Percentiles rank a stretch among this genome's conserved stretches.
These are phyloP conservation scores for Cygnus olor DNA, from an alignment of 2,797 vertebrate genomes.

Conservation along the genomic window DNA sequence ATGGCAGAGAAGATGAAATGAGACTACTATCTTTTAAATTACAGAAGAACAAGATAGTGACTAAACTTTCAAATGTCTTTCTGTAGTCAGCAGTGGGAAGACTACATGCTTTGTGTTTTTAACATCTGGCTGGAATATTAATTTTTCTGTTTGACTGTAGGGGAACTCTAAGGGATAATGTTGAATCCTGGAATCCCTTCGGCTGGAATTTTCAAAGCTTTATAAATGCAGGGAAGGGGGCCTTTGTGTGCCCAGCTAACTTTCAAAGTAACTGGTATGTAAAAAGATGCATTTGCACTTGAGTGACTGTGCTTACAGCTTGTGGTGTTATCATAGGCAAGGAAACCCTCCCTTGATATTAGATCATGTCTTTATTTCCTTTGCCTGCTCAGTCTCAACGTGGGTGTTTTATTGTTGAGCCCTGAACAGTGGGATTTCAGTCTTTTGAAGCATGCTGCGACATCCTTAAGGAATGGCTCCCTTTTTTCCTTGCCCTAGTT, in stretches of 20 bases:
- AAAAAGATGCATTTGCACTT: background rate
- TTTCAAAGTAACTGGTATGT: background rate
- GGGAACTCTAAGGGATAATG: background rate
- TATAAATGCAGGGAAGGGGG: background rate
- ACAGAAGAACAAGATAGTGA: background rate
- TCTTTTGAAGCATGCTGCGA: constrained; percentile 22
- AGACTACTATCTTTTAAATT: constrained; percentile 16
- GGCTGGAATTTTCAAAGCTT: constrained; percentile 49
- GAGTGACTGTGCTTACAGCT: background rate
- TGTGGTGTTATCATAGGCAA: background rate
- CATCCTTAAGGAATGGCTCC: background rate
- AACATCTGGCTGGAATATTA: constrained; percentile 21
- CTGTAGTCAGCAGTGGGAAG: constrained; percentile 2
- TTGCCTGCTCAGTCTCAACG: background rate
- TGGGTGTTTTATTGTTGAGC: background rate
- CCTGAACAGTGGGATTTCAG: background rate
- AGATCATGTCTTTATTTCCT: background rate
- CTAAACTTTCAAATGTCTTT: constrained; percentile 10
- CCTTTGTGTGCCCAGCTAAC: background rate
- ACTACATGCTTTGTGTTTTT: constrained; percentile 36
- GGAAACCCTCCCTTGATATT: background rate
- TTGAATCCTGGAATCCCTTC: background rate
- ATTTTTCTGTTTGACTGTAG: background rate
- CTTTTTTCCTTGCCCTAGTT: background rate
- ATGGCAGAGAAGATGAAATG: background rate